Evolutionary conservation across 37 sponge, comb jelly and placozoan species (phyloP).

Genomic region (Halichondria panicea): DNA sequence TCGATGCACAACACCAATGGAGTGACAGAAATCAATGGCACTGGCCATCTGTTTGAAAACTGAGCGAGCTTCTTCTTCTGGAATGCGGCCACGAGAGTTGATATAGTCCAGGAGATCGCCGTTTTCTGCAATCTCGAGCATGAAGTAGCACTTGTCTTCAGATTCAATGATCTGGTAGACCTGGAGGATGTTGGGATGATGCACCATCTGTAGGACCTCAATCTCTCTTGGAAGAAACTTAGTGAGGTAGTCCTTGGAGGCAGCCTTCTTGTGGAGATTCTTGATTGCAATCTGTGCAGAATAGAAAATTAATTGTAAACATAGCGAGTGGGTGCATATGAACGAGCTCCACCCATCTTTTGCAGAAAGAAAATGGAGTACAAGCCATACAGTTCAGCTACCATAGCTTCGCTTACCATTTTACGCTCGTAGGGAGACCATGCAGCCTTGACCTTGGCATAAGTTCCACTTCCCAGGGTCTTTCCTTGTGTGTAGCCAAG

Average conservation of each 20-base stretch:
- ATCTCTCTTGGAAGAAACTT: constrained; percentile 94
- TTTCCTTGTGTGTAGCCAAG: constrained; percentile 59
- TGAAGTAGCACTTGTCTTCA: constrained; percentile 68
- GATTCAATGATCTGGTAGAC: constrained; percentile 74
- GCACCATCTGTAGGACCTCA: constrained; percentile 55
- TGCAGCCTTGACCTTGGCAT: constrained; percentile 88
- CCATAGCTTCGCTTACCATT: constrained; percentile 54
- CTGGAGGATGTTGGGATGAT: constrained; percentile 67
- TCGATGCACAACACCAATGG: constrained; percentile 68
- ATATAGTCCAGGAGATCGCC: constrained; percentile 92
- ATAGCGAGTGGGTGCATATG: neutral
- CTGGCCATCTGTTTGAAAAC: constrained; percentile 62
- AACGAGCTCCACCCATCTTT: too few relatives aligned
- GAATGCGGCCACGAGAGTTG: too few relatives aligned
- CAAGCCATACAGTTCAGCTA: neutral
- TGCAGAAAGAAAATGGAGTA: neutral
- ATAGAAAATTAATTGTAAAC: neutral
- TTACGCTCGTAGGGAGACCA: constrained; percentile 39
- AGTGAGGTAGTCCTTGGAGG: constrained; percentile 76
- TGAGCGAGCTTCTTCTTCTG: constrained; percentile 72
- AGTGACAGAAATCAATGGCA: constrained; percentile 74
- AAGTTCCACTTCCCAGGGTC: constrained; percentile 85
- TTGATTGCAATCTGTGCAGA: constrained; percentile 87
- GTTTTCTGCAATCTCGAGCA: constrained; percentile 89
- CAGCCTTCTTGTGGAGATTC: constrained; percentile 77